Percentiles rank a stretch among this genome's conserved stretches.
Evolutionary conservation across 2,888 invertebrate genomes (phyloP).

Genomic region (Campoletis raptor): DNA sequence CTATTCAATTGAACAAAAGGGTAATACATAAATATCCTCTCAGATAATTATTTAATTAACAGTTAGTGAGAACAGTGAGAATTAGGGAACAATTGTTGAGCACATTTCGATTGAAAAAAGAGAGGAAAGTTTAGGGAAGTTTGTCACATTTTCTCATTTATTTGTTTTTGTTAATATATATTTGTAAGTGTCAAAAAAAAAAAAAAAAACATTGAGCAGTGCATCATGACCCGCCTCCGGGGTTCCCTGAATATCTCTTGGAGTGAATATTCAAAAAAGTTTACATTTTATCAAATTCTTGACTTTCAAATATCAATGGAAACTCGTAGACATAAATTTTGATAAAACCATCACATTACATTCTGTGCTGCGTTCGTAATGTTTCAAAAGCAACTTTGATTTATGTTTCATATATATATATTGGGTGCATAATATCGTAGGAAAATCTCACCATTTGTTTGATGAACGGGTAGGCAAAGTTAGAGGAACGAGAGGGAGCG

Average conservation of each 20-base stretch:
- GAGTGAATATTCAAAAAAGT: not conserved
- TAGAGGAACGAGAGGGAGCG: not conserved
- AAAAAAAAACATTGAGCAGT: no score
- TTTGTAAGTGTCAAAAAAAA: no score
- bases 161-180: no score
- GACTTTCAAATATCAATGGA: not conserved
- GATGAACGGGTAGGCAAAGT: conserved; percentile 11
- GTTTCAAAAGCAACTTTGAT: no score
- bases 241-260: not conserved
- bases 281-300: not conserved
- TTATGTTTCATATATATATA: not conserved
- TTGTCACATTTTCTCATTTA: no score
- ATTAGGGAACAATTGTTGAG: no score
- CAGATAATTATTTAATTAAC: not conserved
- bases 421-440: not conserved
- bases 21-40: not conserved
- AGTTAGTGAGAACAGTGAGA: no score
- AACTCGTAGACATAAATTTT: not conserved
- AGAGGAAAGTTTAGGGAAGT: no score
- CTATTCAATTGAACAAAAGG: not conserved
- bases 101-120: no score
- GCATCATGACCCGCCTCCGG: no score
- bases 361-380: no score
- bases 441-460: conserved; percentile 28
- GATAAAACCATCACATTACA: no score